Evolutionary conservation across 2,113 vertebrate species (phyloP), one percentile per base, ranked within the genome.

Genomic region (Edolisoma coerulescens): DNA sequence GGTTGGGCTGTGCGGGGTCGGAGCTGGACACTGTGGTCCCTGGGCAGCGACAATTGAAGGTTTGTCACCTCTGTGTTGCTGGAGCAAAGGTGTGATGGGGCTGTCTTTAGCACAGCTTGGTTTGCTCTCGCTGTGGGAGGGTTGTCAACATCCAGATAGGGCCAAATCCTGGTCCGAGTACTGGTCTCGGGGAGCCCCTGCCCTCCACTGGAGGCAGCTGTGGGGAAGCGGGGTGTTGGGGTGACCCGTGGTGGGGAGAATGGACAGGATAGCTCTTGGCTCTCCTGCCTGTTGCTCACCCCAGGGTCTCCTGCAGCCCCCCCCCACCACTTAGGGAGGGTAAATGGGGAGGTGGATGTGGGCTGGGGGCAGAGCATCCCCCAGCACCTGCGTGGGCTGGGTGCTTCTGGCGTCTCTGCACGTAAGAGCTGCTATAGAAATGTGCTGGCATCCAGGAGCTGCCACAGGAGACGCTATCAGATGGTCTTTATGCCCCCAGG

Each of bases 61-160:
- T 74, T 82, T 69, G 70, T 35, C 8, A 42, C 35, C 30, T 77
- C 49, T 5, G 3, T 3, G 6, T 75, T 68, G 27, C 24, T 41
- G 3, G 2, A 63, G 22, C 8, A 0, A 0, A 24, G 16, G 22
- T 50, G 16, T 1, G 6, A 13, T 1, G 0, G 27, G 22, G 15
- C 60, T 71, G 13, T 50, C 16, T 49, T 50, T 23, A 19, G 74
- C 1, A 3, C 28, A 54, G 68, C 45, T 35, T 44, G 14, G 14
- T 35, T 86, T 56, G 16, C 26, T 22, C 27, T 80, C 0, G 0
- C n/a, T 57, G 24, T 3, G 8, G 28, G 60, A 45, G 26, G 16
- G 12, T 30, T 10, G 23, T n/a, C 26, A 24, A 10, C 19, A 13
- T 33, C 35, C 21, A 32, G 52, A 7, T 2, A 16, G 59, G 22